Conservation (phyloP, 2,888 invertebrate species). For the Agrotis exclamationis region DNA sequence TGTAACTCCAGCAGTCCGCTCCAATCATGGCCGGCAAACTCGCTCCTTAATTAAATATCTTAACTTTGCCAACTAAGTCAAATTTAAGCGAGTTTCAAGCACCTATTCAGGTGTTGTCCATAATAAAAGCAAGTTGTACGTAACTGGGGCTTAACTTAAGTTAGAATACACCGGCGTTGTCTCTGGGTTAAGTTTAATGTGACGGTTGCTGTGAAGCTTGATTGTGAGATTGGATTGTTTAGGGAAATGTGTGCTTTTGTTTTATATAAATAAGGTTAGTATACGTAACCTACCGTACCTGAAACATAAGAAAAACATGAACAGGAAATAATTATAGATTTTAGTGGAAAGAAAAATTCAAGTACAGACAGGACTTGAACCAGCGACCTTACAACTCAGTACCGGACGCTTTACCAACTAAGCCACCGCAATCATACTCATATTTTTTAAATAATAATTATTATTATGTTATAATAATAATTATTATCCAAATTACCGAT, state of each 20-base stretch:
- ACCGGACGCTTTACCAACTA: too few species aligned
- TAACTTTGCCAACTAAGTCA: conserved; percentile 61
- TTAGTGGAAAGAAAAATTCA: too few species aligned
- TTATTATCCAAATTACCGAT: too few species aligned
- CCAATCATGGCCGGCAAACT: conserved; percentile 51
- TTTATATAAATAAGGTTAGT: background rate
- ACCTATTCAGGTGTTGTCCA: conserved; percentile 68
- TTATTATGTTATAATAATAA: too few species aligned
- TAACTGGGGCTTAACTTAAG: conserved; percentile 47
- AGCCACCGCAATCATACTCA: too few species aligned
- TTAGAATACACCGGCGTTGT: conserved; percentile 47
- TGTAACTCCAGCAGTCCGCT: conserved; percentile 32
- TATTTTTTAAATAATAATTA: too few species aligned
- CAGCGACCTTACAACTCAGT: too few species aligned
- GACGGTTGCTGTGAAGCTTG: background rate
- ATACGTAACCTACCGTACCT: too few species aligned
- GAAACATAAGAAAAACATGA: too few species aligned
- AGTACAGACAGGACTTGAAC: too few species aligned
- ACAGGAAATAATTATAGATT: too few species aligned
- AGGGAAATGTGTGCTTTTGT: background rate
- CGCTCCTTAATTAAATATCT: conserved; percentile 64
- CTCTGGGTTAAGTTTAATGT: conserved; percentile 48
- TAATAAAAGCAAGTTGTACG: conserved; percentile 62
- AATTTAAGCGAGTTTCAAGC: conserved; percentile 66
- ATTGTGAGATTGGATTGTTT: conserved; percentile 2